Evolutionary conservation across 2,797 vertebrate species (phyloP), one percentile per base, ranked within the genome.

Genomic region (Sebastes cheni): DNA sequence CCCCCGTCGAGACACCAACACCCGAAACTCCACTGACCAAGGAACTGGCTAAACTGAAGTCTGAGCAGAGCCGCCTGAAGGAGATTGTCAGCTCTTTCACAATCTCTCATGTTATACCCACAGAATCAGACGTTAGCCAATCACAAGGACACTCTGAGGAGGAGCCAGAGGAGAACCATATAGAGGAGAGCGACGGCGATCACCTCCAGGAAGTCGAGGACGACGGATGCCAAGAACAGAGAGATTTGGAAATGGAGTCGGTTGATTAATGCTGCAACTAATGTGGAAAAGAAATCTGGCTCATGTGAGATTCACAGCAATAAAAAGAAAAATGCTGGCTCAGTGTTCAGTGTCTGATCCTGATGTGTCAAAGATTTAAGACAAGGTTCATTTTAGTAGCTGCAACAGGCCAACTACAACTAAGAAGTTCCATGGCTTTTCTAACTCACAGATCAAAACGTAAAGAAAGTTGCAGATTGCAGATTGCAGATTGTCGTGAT

Each of bases 81-180:
- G 96, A 96, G 86, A 92, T 98, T 23, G 95, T 96, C 56, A 22
- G 88, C 8, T 95, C 95, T 27, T 98, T 99, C 85, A 92, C 78
- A 18, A 94, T 97, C 72, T 95, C 95, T 64, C 97, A 97, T 8
- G 66, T 88, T 10, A 8, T 88, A 0, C 25, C 93, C 16, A 42
- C 85, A 60, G 92, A 94, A 56, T 75, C 82, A 16, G 73, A 4
- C 3, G 42, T 22, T 2, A 69, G 67, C 71, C 89, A 83, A 84
- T 85, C 92, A 85, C 87, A 84, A 10, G 92, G 61, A 89, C 89
- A 85, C 76, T 74, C 77, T 18, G 89, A 90, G 74, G 86, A 68
- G 77, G 75, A 77, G 22, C 27, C 64, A 6, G 77, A 92, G 79
- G 80, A 88, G 79, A 77, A 42, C 30, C 86, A 75, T 66, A 84